Conservation (phyloP, 2,113 vertebrate species). For the Callipepla squamata region DNA sequence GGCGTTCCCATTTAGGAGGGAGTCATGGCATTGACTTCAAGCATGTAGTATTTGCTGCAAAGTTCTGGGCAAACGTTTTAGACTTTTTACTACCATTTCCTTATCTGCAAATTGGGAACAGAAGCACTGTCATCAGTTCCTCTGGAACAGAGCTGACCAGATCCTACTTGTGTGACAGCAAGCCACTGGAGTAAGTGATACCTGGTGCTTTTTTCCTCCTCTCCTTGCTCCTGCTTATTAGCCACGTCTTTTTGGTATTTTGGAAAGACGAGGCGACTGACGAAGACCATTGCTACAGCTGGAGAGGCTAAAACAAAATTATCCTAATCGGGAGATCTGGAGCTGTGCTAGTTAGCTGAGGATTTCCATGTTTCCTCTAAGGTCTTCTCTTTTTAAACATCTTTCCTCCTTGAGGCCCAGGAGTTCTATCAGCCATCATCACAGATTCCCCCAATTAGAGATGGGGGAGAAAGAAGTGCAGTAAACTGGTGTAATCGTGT, state of each 20-base stretch:
- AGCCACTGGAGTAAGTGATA: neutral
- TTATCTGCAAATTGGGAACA: neutral
- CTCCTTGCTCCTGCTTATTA: neutral
- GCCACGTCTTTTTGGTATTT: neutral
- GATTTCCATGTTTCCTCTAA: neutral
- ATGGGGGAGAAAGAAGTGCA: neutral
- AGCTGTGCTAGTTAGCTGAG: neutral
- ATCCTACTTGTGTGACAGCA: neutral
- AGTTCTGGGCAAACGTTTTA: neutral
- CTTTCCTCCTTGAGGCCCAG: neutral
- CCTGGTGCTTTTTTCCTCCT: neutral
- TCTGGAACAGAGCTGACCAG: neutral
- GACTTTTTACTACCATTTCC: neutral
- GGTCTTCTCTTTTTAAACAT: neutral
- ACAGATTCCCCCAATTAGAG: slow-evolving; percentile 47
- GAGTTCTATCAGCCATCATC: slow-evolving; percentile 32
- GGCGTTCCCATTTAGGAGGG: neutral
- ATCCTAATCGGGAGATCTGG: neutral
- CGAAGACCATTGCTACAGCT: neutral
- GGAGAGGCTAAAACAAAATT: neutral
- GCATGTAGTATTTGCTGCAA: neutral
- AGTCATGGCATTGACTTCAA: neutral
- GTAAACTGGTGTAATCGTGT: slow-evolving; percentile 50
- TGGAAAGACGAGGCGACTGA: neutral
- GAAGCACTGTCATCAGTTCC: neutral